These are phyloP conservation scores for Gymnopithys bicolor DNA, from an alignment of 2,797 vertebrate genomes.

Conservation along the genomic window DNA sequence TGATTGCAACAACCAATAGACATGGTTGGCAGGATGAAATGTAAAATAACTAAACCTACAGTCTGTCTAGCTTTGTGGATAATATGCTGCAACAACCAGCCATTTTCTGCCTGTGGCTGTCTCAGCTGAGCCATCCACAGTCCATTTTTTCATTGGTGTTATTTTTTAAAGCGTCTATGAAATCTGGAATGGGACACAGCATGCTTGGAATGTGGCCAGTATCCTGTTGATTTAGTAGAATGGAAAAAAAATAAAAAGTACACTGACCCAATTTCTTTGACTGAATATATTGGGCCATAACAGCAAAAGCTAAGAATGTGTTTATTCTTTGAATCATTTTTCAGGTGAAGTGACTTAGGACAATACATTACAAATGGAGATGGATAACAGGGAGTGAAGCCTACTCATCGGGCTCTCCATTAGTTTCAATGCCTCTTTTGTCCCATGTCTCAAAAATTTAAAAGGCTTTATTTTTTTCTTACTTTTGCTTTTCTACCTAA, in stretches of 20 bases:
- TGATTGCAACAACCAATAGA: conserved; percentile 44
- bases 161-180: conserved; percentile 49
- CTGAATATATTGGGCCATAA: conserved; percentile 47
- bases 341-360: conserved; percentile 41
- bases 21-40: conserved; percentile 49
- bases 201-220: conserved; percentile 67
- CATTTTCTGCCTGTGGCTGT: conserved; percentile 61
- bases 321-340: conserved; percentile 55
- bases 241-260: conserved; percentile 70
- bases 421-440: neutral
- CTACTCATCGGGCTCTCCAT: neutral
- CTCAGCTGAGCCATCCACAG: conserved; percentile 61
- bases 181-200: conserved; percentile 66
- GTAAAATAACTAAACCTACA: conserved; percentile 55
- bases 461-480: neutral
- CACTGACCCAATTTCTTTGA: conserved; percentile 73
- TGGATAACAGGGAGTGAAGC: neutral
- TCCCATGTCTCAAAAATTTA: neutral
- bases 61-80: conserved; percentile 53
- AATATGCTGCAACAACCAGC: conserved; percentile 40
- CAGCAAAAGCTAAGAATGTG: conserved; percentile 13
- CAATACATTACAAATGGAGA: conserved; percentile 34
- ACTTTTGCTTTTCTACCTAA: neutral
- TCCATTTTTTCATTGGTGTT: conserved; percentile 44
- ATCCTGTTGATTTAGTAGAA: conserved; percentile 68